Percentiles rank a stretch among this genome's conserved stretches.
Evolutionary conservation across 2,113 vertebrate species (phyloP).

Genomic region (Oreochromis tanganicae): DNA sequence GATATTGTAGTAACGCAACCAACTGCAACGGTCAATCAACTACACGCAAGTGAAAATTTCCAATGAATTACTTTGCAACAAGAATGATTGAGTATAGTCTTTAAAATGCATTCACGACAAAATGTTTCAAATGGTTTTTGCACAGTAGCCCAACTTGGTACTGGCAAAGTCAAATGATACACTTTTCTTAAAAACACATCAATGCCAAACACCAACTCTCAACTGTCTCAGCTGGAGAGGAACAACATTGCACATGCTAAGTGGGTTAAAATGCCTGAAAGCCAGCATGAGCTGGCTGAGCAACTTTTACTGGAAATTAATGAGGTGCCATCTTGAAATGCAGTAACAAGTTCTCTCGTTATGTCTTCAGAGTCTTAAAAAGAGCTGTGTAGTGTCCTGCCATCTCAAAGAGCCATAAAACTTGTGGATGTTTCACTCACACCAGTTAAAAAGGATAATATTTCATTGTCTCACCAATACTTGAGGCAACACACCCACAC

Average conservation of each 20-base stretch:
- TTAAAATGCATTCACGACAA: not conserved
- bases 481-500: not conserved
- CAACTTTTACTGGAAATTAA: not conserved
- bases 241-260: not conserved
- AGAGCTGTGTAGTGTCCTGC: not conserved
- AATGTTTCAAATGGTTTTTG: not conserved
- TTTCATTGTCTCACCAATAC: not conserved
- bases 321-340: not conserved
- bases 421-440: not conserved
- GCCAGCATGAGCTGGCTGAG: not conserved
- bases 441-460: not conserved
- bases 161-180: not conserved
- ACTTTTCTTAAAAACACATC: not conserved
- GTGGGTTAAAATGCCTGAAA: not conserved
- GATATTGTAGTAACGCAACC: not conserved
- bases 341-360: not conserved
- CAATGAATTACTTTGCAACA: not conserved
- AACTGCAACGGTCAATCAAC: not conserved
- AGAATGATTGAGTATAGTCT: not conserved
- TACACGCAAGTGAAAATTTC: not conserved
- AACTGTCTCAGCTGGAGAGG: not conserved
- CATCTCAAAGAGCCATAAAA: not conserved
- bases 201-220: not conserved
- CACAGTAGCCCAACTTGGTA: not conserved
- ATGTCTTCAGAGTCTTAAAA: not conserved